A percentile compares a stretch with the other conserved stretches of the same genome.
Evolutionary conservation across 2,113 vertebrate species (phyloP).

Genomic region (Recurvirostra avosetta): DNA sequence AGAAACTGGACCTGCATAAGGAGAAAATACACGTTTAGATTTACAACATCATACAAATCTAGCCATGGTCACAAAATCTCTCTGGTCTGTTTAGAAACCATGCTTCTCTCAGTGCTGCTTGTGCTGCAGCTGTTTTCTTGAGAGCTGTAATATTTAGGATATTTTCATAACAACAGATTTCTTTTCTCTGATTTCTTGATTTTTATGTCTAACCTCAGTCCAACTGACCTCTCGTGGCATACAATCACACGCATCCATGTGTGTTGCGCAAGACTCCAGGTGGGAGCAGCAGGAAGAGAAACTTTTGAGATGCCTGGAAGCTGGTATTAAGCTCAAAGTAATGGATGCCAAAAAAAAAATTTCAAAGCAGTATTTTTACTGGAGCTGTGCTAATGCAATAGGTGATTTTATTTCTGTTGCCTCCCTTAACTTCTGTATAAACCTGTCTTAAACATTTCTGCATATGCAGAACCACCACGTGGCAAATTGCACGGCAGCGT

Average conservation of each 20-base stretch:
- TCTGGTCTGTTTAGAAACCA: neutral
- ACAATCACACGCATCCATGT: neutral
- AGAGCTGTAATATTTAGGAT: neutral
- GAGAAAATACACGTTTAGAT: neutral
- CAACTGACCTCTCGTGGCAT: neutral
- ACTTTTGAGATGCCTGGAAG: neutral
- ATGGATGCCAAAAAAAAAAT: neutral
- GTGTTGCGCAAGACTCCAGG: neutral
- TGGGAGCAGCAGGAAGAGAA: constrained; percentile 24
- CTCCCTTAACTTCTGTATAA: neutral
- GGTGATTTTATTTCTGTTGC: neutral
- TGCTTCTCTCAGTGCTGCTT: neutral
- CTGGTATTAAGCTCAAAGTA: neutral
- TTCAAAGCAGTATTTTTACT: neutral
- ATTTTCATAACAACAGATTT: neutral
- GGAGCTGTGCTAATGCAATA: neutral
- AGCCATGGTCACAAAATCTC: neutral
- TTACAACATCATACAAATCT: neutral
- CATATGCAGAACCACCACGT: neutral
- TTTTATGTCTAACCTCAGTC: neutral
- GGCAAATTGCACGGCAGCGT: neutral
- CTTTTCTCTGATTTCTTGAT: neutral
- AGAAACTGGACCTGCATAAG: neutral
- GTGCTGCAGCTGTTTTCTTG: neutral
- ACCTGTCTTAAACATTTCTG: neutral